Base-by-base conservation (phyloP, 2,888 invertebrate genomes). In the Leptinotarsa haldemani region DNA sequence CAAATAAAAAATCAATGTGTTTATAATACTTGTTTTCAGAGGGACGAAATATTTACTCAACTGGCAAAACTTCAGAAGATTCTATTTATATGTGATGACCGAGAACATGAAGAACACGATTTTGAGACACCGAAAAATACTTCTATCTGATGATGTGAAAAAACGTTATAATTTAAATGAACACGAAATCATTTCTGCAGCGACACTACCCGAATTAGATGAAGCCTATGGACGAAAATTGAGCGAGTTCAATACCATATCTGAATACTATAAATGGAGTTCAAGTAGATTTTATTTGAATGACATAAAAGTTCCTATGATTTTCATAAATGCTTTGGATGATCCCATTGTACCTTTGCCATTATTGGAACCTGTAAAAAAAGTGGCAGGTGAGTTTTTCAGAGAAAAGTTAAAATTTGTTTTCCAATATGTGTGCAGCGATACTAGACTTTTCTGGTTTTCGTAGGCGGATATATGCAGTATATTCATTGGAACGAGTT, bases 41-140 rank as follows among this genome's bases (percentile, higher is more conserved):
- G 94, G 94, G 68, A 94, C 95, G 84, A 93, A 94, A 83, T 92
- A 92, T 88, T 89, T 97, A 80, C 88, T 95, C 50, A 93, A 95
- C 85, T 97, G 97, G 97, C 93, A 94, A 85, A 95, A 96, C 86
- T 93, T 97, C 88, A 91, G 97, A 18, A 93, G 97, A 3, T 92
- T 95, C 84, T 98, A 98, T 88, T 89, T 97, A 73, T 97, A 95
- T 88, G 92, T 95, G 74, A 97, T 98, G 94, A 97, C 97, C 0
- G 96, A 96, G 86, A 96, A 96, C 86, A 93, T 97, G 86, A 95
- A 95, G 80, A 93, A 93, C 84, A 93, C 97, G 74, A 94, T 98
- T 79, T 90, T 95, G n/a, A 90, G 93, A 69, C 96, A 97, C 88
- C 93, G 94, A 82, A 90, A 93, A 78, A 90, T 92, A 74, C 88